phyloP scores from a whole-genome alignment of 2,113 vertebrate genomes.

The Protobothrops flavoviridis region DNA sequence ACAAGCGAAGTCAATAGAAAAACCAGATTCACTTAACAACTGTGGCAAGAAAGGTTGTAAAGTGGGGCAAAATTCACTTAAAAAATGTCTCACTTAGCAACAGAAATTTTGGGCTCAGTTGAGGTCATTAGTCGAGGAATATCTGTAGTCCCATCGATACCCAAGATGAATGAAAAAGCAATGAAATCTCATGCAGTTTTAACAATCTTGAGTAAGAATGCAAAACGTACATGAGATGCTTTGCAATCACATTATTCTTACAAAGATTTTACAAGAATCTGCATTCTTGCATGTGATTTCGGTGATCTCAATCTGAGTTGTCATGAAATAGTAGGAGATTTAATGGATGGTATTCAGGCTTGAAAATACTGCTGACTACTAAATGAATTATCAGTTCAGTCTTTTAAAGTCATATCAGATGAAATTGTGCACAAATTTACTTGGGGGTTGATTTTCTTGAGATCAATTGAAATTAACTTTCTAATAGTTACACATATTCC shows the following conservation, averaged over 20 bases:
- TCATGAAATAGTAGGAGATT: background rate
- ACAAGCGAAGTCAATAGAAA: too few relatives aligned
- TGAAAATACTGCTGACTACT: background rate
- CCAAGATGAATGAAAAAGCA: background rate
- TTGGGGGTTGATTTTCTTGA: background rate
- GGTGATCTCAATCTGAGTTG: background rate
- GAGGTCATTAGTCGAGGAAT: too few relatives aligned
- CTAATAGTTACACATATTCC: background rate
- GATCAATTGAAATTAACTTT: background rate
- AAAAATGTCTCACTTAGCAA: too few relatives aligned
- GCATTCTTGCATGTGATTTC: background rate
- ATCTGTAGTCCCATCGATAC: background rate
- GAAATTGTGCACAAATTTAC: background rate
- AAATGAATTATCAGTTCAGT: background rate
- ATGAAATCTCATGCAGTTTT: background rate
- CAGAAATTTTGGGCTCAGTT: too few relatives aligned
- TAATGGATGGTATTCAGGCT: background rate
- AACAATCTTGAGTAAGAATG: background rate
- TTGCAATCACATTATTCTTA: background rate
- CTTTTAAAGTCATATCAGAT: background rate
- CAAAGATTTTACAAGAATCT: background rate
- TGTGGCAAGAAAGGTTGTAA: too few relatives aligned
- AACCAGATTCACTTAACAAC: too few relatives aligned
- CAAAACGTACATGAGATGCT: background rate
- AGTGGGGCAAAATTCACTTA: too few relatives aligned